Evolutionary conservation across 1,140 invertebrate species (phyloP), one percentile per base, ranked within the genome.

Genomic region (Littorina saxatilis): DNA sequence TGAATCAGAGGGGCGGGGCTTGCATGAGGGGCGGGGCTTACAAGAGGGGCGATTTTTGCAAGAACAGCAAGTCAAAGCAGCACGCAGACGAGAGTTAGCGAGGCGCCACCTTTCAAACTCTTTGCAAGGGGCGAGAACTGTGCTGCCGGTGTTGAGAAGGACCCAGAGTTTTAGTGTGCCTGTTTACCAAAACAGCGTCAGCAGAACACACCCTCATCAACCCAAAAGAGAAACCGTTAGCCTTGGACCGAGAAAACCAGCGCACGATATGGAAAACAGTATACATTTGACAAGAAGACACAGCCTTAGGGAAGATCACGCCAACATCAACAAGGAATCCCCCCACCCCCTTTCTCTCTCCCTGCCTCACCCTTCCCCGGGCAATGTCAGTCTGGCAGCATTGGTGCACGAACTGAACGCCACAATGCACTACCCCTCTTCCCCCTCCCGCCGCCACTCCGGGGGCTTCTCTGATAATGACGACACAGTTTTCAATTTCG

Each of bases 351-450:
- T 78, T 66, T 61, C 76, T 58, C 76, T 15, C 2, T 78, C 55
- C 39, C 76, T 63, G 2, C 35, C 35, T 17, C 55, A 63, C 23
- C 37, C 76, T 9, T 5, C 76, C 9, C 35, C 43, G 43, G 43
- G 43, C 43, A 47, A 73, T 17, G 23, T 78, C 39, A 63, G 58
- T 39, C 35, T 78, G 13, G 39, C 55, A 9, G 55, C 76, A 27
- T 23, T 78, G 39, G 76, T 78, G 37, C 76, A 78, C 37, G 76
- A 78, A 39, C 76, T 78, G 20, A 63, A 78, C 58, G 39, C 76
- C 35, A 63, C 27, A 5, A 43, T 78, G 58, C 55, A 78, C 32
- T 37, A 77, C 23, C 68, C 27, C 39, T 27, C 66, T 2, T 68
- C 66, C 66, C 61, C n/a, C 27, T 29, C 29, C 68, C 70, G 43